Evolutionary conservation across 2,113 vertebrate species (phyloP).

Genomic region (Anhinga rufa): DNA sequence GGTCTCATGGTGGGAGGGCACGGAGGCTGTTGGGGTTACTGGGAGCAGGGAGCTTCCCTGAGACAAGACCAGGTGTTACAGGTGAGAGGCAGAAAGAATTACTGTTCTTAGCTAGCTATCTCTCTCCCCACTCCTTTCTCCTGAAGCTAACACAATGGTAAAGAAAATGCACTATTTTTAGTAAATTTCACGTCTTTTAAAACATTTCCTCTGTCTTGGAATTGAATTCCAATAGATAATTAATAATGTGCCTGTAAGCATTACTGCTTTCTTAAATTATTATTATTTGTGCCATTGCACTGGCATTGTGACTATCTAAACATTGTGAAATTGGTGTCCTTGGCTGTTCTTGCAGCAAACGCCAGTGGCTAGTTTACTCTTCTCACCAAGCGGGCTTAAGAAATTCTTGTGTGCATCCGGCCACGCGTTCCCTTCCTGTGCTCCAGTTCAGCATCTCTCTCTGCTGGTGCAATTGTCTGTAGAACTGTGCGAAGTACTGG

Average conservation of each 20-base stretch:
- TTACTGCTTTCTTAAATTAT: background rate
- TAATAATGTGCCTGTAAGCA: background rate
- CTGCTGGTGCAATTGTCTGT: background rate
- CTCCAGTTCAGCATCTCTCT: background rate
- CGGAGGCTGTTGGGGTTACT: background rate
- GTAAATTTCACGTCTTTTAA: background rate
- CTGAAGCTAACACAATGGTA: background rate
- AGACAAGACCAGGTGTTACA: background rate
- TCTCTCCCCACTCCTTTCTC: background rate
- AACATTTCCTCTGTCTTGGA: background rate
- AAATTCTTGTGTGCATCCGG: background rate
- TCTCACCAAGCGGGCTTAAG: background rate
- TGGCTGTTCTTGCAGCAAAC: background rate
- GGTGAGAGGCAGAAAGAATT: background rate
- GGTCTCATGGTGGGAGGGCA: background rate
- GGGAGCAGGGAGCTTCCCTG: background rate
- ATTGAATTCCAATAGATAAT: background rate
- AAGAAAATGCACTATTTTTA: slow-evolving; percentile 12
- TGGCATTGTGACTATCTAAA: background rate
- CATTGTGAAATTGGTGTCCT: background rate
- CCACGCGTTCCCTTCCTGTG: background rate
- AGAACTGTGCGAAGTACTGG: background rate
- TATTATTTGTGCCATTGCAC: background rate
- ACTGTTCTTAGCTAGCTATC: accelerated
- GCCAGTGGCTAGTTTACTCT: background rate